Conservation (phyloP, 2,113 vertebrate genomes). For the Seriola rivoliana region DNA sequence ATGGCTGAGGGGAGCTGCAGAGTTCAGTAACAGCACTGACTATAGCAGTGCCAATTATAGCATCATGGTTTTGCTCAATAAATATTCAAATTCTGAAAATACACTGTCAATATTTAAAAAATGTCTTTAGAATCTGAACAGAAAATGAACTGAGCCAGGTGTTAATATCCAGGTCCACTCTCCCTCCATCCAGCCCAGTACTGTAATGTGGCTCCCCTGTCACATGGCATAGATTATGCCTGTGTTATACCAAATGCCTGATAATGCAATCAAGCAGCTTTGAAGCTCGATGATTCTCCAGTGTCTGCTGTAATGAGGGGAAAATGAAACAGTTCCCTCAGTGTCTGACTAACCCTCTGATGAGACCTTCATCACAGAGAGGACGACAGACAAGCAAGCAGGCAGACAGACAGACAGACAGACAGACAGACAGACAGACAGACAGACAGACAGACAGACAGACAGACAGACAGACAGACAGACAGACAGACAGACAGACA, state of each 20-base stretch:
- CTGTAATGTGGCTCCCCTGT: conserved; percentile 42
- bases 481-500: conserved; percentile 36
- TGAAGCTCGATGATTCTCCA: conserved; percentile 76
- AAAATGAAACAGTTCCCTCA: conserved; percentile 77
- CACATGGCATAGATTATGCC: conserved; percentile 66
- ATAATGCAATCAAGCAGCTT: conserved; percentile 81
- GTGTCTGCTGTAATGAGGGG: conserved; percentile 76
- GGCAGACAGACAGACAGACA: neutral
- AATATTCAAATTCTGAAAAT: neutral
- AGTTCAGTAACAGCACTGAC: neutral
- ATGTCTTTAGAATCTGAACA: neutral
- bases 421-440: conserved; percentile 20
- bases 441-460: conserved; percentile 32
- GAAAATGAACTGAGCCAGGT: neutral
- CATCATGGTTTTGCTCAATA: neutral
- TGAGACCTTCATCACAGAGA: conserved; percentile 60
- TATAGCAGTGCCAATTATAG: neutral
- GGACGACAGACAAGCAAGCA: neutral
- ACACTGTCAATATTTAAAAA: neutral
- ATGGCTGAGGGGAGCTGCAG: neutral
- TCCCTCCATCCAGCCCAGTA: conserved; percentile 20
- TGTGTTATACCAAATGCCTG: conserved; percentile 70
- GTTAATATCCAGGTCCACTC: neutral
- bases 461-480: conserved; percentile 27
- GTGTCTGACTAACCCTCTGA: conserved; percentile 69